Conservation (phyloP, 2,888 invertebrate genomes). For the Ophion ventricosus region DNA sequence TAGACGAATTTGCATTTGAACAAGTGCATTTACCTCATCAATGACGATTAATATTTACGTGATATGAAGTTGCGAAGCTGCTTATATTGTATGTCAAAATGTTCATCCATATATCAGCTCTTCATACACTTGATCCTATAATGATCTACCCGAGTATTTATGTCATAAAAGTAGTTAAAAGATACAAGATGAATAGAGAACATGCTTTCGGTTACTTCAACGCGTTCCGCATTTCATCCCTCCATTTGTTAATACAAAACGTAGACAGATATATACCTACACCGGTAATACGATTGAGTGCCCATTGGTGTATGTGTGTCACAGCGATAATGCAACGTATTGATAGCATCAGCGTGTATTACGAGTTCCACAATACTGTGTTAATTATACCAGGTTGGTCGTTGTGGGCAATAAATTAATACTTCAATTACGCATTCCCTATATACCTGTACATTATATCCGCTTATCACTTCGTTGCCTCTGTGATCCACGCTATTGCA, state of each 20-base stretch:
- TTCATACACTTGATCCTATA: conserved; percentile 76
- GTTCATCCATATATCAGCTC: conserved; percentile 51
- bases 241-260: conserved; percentile 4
- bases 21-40: background rate
- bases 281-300: background rate
- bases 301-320: conserved; percentile 29
- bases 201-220: conserved; percentile 28
- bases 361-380: conserved; percentile 76
- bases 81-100: background rate
- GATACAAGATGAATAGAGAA: conserved; percentile 2
- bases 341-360: conserved; percentile 74
- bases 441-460: conserved; percentile 65
- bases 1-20: background rate
- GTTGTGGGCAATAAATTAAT: conserved; percentile 80
- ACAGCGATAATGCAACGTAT: conserved; percentile 78
- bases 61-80: background rate
- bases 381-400: conserved; percentile 78
- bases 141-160: conserved; percentile 79
- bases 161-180: conserved; percentile 72
- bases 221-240: conserved; percentile 44
- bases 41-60: background rate
- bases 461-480: background rate
- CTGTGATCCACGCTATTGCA: background rate
- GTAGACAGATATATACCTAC: conserved; percentile 3
- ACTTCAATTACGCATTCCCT: conserved; percentile 81